Percentiles rank a stretch among this genome's conserved stretches.
Conservation (phyloP, 2,888 invertebrate species). For the Catonia carolina region DNA sequence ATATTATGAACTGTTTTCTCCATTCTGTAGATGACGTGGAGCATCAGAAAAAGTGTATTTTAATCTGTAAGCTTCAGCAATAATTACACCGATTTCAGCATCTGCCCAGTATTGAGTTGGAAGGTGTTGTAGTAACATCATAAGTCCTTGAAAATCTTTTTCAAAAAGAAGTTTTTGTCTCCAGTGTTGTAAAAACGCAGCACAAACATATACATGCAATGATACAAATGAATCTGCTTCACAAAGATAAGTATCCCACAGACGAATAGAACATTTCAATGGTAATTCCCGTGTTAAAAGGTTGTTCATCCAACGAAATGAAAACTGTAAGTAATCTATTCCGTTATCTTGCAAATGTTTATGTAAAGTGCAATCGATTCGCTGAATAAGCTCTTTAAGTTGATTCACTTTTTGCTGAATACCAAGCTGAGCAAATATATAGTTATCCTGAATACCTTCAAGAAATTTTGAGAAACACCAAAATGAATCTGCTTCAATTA, state of each 20-base stretch:
- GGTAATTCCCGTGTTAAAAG: constrained; percentile 95
- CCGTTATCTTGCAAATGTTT: constrained; percentile 85
- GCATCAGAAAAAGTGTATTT: constrained; percentile 96
- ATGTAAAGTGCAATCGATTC: constrained; percentile 90
- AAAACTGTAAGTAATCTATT: constrained; percentile 91
- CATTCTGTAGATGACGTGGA: no score
- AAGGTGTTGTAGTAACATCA: constrained; percentile 93
- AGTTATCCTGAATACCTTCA: constrained; percentile 98
- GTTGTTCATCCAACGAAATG: constrained; percentile 99
- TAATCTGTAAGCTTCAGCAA: constrained; percentile 95
- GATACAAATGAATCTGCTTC: constrained; percentile 93
- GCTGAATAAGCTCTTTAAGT: constrained; percentile 86
- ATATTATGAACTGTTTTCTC: no score
- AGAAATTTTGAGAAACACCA: constrained; percentile 97
- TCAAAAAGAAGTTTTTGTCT: constrained; percentile 80
- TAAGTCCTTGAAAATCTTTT: constrained; percentile 89
- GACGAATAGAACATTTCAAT: constrained; percentile 87
- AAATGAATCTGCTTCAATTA: constrained; percentile 97
- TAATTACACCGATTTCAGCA: constrained; percentile 87
- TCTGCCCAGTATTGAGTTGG: constrained; percentile 97
- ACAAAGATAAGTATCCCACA: constrained; percentile 99
- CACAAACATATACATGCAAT: constrained; percentile 98
- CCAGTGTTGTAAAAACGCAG: constrained; percentile 95
- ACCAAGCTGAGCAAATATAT: constrained; percentile 99
- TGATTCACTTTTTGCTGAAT: constrained; percentile 97